Evolutionary conservation across 1,140 invertebrate species (phyloP).

Genomic region (Musca vetustissima): DNA sequence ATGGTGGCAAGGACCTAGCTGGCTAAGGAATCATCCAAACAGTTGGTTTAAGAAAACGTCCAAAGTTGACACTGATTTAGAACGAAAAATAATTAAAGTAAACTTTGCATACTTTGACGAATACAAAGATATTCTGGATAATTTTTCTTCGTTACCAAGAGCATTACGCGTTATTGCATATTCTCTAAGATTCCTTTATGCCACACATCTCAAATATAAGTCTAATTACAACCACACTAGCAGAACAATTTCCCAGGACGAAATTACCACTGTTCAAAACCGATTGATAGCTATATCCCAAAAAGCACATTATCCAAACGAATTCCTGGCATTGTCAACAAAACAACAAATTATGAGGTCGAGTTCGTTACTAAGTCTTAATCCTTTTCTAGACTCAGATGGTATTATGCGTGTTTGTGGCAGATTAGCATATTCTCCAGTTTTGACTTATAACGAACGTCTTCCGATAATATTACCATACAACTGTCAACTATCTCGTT

Average conservation of each 20-base stretch:
- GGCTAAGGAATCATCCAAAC: not conserved
- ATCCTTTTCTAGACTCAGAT: not conserved
- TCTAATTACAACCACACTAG: too few species aligned
- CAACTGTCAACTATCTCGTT: too few species aligned
- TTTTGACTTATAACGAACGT: too few species aligned
- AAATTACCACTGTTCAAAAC: too few species aligned
- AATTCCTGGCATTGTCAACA: too few species aligned
- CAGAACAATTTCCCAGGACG: too few species aligned
- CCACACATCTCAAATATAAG: too few species aligned
- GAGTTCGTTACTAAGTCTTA: not conserved
- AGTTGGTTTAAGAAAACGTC: too few species aligned
- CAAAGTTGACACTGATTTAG: not conserved
- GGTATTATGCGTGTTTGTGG: not conserved
- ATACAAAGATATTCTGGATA: not conserved
- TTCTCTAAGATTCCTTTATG: not conserved
- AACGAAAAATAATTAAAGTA: not conserved
- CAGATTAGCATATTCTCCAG: not conserved
- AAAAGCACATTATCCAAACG: too few species aligned
- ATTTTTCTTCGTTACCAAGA: not conserved
- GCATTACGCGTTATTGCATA: not conserved
- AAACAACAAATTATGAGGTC: not conserved
- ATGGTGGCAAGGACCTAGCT: constrained; percentile 45
- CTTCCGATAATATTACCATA: too few species aligned
- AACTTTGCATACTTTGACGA: not conserved
- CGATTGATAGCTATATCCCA: too few species aligned